A percentile compares a stretch with the other conserved stretches of the same genome.
Evolutionary conservation across 2,888 invertebrate species (phyloP).

Genomic region (Nomada goodeniana): DNA sequence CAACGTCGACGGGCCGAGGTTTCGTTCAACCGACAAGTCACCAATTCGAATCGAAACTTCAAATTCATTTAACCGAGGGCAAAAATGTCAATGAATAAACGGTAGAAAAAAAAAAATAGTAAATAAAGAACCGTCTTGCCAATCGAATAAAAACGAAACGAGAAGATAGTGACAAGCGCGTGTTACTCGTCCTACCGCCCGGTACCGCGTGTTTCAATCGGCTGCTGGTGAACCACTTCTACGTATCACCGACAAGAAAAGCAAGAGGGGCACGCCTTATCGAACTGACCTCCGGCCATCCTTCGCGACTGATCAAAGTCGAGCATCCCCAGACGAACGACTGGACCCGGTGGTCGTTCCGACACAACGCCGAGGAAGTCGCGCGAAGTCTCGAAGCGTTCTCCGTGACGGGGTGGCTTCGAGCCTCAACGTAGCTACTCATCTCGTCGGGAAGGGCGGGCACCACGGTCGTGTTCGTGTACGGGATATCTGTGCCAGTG

Average conservation of each 20-base stretch:
- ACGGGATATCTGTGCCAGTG: slow-evolving; percentile 22
- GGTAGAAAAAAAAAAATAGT: neutral
- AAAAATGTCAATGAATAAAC: neutral
- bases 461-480: slow-evolving; percentile 51
- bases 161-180: slow-evolving; percentile 5
- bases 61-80: neutral
- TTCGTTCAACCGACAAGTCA: neutral
- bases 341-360: slow-evolving; percentile 65
- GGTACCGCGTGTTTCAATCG: slow-evolving; percentile 14
- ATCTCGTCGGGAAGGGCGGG: slow-evolving; percentile 69
- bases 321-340: slow-evolving; percentile 76
- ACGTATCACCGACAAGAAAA: slow-evolving; percentile 37
- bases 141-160: neutral
- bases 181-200: slow-evolving; percentile 32
- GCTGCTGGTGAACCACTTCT: slow-evolving; percentile 27
- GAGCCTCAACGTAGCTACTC: slow-evolving; percentile 72
- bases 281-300: slow-evolving; percentile 89
- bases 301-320: slow-evolving; percentile 85
- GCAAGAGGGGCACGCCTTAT: slow-evolving; percentile 54
- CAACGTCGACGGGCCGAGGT: slow-evolving; percentile 1
- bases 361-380: slow-evolving; percentile 69
- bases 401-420: slow-evolving; percentile 75
- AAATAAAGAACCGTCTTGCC: neutral
- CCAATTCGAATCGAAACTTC: neutral
- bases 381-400: slow-evolving; percentile 76